Evolutionary conservation across 2,113 vertebrate genomes (phyloP), one percentile per base, ranked within the genome.

Genomic region (Leptosomus discolor): DNA sequence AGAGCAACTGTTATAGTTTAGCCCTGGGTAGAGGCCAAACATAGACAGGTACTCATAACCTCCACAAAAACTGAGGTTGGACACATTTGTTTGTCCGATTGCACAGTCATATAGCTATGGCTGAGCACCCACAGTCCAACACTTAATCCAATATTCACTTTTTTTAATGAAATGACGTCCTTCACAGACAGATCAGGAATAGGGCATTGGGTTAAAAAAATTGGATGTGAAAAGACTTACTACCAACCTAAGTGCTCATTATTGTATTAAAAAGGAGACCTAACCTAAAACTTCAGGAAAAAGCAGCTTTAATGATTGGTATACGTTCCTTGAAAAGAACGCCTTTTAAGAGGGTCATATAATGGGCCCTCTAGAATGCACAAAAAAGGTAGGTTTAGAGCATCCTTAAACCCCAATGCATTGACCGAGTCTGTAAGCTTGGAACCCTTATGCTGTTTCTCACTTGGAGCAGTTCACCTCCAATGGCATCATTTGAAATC

Each of bases 1-100:
- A n/a, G n/a, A n/a, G n/a, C n/a, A n/a, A n/a, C n/a, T n/a, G n/a
- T n/a, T n/a, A n/a, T n/a, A n/a, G n/a, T n/a, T n/a, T n/a, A n/a
- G n/a, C n/a, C n/a, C n/a, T n/a, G n/a, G n/a, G n/a, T n/a, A n/a
- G n/a, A n/a, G n/a, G n/a, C n/a, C n/a, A n/a, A n/a, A n/a, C n/a
- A n/a, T n/a, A n/a, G n/a, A n/a, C n/a, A n/a, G n/a, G n/a, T n/a
- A 27, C 6, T 36, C 1, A 0, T 41, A 76, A 73, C 21, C 17
- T 51, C 54, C 65, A 78, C 3, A 50, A 65, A 56, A 56, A 36
- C 11, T 61, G n/a, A 50, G 27, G 16, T 8, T 67, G 32, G 37
- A 94, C 32, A 78, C 56, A 29, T 57, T 58, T 85, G 39, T 6
- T 30, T 80, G 24, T n/a, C 30, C 76, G 46, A 46, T 46, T 39